These are phyloP conservation scores for Apamea crenata DNA, from an alignment of 2,888 invertebrate species.

Conservation along the genomic window DNA sequence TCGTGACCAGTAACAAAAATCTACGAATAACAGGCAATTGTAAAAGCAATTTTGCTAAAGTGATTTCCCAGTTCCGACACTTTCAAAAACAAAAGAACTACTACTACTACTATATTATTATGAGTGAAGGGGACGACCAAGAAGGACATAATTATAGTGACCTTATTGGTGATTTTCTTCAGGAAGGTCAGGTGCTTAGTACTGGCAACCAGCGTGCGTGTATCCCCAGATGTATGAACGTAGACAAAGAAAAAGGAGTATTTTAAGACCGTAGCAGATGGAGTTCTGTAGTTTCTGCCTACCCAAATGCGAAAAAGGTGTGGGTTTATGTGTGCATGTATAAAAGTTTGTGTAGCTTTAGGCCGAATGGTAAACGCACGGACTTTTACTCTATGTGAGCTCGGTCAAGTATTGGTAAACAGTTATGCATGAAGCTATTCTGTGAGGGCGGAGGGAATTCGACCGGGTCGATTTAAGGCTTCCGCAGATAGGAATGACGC, in stretches of 20 bases:
- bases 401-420: conserved; percentile 25
- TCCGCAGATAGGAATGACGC: too few relatives aligned
- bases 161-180: not conserved
- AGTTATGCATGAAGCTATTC: conserved; percentile 28
- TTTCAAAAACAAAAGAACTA: conserved; percentile 22
- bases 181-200: too few relatives aligned
- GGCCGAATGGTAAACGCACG: conserved; percentile 22
- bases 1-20: not conserved
- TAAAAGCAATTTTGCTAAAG: conserved; percentile 1
- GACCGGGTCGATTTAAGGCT: not conserved
- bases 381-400: conserved; percentile 12
- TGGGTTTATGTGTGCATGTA: not conserved
- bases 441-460: conserved; percentile 8
- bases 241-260: not conserved
- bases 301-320: not conserved
- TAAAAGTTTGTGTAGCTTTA: conserved; percentile 13
- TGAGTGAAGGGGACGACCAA: not conserved
- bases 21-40: not conserved
- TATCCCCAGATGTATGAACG: too few relatives aligned
- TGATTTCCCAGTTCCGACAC: not conserved
- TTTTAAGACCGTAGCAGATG: too few relatives aligned
- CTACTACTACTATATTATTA: too few relatives aligned
- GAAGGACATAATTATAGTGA: not conserved
- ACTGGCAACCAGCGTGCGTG: not conserved
- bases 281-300: not conserved